Percentiles rank a stretch among this genome's conserved stretches.
phyloP scores from a whole-genome alignment of 64 coral and sea anemone genomes.

The Platygyra sinensis region DNA sequence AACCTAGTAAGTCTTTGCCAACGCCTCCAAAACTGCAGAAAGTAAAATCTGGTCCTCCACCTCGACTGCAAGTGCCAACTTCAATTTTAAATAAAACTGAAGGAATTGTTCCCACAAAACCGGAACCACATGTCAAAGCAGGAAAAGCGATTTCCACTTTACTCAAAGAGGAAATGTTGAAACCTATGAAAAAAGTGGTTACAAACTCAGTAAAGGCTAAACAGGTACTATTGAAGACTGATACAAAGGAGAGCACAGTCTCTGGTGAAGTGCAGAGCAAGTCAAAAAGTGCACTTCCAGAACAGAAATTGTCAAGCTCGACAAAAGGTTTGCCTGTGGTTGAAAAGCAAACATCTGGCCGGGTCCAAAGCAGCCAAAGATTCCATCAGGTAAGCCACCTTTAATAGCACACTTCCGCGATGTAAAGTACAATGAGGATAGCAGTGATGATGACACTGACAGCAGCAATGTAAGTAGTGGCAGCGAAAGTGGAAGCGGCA shows the following conservation, averaged over 20 bases:
- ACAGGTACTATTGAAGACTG: conserved; percentile 13
- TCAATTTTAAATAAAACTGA: conserved; percentile 92
- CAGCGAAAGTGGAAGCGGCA: conserved; percentile 76
- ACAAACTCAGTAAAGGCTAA: background rate
- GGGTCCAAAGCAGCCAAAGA: conserved; percentile 1
- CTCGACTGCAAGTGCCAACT: conserved; percentile 78
- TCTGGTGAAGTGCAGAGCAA: background rate
- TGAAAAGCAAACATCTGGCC: background rate
- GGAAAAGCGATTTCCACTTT: conserved; percentile 51
- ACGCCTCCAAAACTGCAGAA: conserved; percentile 82
- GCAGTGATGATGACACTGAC: conserved; percentile 93
- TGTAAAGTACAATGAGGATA: conserved; percentile 73
- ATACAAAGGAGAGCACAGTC: background rate
- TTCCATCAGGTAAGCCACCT: conserved; percentile 86
- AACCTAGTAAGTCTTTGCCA: conserved; percentile 43
- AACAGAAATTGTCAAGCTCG: conserved; percentile 22
- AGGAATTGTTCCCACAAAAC: conserved; percentile 80
- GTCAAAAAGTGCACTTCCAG: background rate
- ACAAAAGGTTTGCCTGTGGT: background rate
- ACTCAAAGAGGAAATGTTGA: conserved; percentile 68
- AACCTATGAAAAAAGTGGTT: conserved; percentile 32
- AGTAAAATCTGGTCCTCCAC: conserved; percentile 80
- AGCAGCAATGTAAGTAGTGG: conserved; percentile 92
- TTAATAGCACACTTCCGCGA: conserved; percentile 81
- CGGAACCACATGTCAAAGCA: conserved; percentile 53